Evolutionary conservation across 2,113 vertebrate genomes (phyloP).

Genomic region (Cettia cetti): DNA sequence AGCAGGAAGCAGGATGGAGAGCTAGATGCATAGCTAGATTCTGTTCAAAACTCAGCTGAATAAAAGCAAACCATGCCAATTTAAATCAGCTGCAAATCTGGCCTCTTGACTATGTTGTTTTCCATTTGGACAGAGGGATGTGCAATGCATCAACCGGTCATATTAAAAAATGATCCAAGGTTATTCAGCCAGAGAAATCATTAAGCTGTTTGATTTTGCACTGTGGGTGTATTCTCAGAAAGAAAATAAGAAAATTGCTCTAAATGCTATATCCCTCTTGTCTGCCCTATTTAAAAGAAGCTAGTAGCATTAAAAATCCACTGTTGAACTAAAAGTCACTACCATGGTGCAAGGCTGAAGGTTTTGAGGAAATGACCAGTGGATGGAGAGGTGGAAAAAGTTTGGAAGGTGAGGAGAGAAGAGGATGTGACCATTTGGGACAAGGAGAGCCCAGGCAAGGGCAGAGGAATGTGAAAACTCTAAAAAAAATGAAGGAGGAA

Average conservation of each 20-base stretch:
- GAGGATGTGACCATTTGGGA: background rate
- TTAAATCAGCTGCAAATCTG: constrained; percentile 7
- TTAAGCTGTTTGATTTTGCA: background rate
- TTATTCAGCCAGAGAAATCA: constrained; percentile 12
- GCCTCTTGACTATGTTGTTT: background rate
- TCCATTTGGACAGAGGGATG: background rate
- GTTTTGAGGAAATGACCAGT: background rate
- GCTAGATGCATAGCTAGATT: background rate
- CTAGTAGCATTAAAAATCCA: background rate
- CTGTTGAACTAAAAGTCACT: background rate
- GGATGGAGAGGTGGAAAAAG: background rate
- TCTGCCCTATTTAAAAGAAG: background rate
- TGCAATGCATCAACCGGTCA: background rate
- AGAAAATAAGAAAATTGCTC: background rate
- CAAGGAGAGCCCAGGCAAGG: background rate
- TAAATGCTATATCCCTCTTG: background rate
- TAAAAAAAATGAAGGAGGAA: background rate
- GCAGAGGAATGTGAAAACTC: background rate
- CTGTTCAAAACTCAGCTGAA: background rate
- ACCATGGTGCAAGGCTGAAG: background rate
- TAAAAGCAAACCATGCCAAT: background rate
- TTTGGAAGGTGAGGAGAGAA: background rate
- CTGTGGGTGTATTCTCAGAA: background rate
- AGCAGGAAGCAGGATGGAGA: background rate
- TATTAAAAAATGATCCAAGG: background rate